Conservation (phyloP, 1,140 invertebrate genomes). For the Sminthurinus signatus region DNA sequence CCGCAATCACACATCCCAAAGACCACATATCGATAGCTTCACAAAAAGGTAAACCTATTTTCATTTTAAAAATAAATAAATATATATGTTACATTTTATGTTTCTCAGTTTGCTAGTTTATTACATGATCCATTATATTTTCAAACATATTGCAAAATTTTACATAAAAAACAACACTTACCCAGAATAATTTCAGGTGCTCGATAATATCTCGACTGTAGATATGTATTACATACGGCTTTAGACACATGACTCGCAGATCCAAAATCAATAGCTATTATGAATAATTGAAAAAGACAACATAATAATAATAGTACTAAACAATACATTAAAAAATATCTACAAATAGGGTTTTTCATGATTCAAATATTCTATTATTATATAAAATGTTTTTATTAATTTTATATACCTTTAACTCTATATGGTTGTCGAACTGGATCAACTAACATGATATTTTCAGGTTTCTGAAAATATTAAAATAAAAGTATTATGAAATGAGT, state of each 20-base stretch:
- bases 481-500: no score
- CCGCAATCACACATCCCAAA: conserved; percentile 97
- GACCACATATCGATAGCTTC: conserved; percentile 99
- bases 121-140: no score
- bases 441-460: conserved; percentile 99
- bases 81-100: no score
- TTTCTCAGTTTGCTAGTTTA: no score
- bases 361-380: no score
- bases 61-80: not conserved
- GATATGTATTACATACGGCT: conserved; percentile 97
- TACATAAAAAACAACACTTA: conserved; percentile 27
- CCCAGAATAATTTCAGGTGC: conserved; percentile 98
- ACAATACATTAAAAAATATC: no score
- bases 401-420: conserved; percentile 90
- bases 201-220: conserved; percentile 97
- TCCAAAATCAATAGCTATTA: conserved; percentile 99
- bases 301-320: no score
- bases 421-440: conserved; percentile 96
- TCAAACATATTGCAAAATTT: no score
- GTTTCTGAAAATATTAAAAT: no score
- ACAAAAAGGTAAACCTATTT: conserved; percentile 82
- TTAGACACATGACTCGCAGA: conserved; percentile 98
- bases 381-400: no score
- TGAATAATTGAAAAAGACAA: no score
- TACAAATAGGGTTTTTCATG: no score